Percentiles rank a stretch among this genome's conserved stretches.
phyloP scores from a whole-genome alignment of 2,113 vertebrate species.

The Fregata magnificens region DNA sequence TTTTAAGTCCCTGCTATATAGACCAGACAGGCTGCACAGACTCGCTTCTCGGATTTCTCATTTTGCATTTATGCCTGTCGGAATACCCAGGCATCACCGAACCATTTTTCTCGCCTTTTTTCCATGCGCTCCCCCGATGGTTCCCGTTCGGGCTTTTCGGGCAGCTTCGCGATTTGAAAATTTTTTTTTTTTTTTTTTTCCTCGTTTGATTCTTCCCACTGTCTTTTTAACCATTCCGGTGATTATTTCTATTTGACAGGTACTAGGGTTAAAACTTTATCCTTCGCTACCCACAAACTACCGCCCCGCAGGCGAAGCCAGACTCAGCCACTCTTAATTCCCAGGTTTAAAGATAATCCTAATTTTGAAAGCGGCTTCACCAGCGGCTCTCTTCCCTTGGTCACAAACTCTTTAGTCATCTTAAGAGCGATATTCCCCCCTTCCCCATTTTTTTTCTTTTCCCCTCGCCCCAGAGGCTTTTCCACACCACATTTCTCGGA shows the following conservation, averaged over 20 bases:
- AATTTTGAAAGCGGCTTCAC: constrained; percentile 43
- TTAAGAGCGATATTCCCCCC: not conserved
- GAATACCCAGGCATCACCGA: not conserved
- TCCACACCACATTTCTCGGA: not conserved
- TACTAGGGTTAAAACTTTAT: constrained; percentile 9
- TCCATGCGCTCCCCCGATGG: fast-evolving
- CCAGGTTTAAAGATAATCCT: constrained; percentile 21
- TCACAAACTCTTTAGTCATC: constrained; percentile 1
- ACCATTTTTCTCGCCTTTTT: not conserved
- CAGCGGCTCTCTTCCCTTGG: constrained; percentile 9
- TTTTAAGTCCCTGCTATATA: not conserved
- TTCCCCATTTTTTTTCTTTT: not conserved
- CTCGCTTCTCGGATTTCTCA: not conserved
- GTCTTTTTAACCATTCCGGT: not conserved
- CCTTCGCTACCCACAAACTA: not conserved
- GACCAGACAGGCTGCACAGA: not conserved
- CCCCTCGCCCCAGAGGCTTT: not conserved
- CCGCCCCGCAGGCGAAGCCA: not conserved
- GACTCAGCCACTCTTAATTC: not conserved
- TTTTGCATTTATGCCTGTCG: not conserved
- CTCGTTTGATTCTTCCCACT: not conserved
- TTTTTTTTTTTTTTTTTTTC: no score
- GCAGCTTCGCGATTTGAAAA: not conserved
- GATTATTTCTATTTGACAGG: not conserved
- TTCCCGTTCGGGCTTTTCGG: not conserved